Base-by-base conservation (phyloP, 2,888 invertebrate species). In the Abrostola tripartita region DNA sequence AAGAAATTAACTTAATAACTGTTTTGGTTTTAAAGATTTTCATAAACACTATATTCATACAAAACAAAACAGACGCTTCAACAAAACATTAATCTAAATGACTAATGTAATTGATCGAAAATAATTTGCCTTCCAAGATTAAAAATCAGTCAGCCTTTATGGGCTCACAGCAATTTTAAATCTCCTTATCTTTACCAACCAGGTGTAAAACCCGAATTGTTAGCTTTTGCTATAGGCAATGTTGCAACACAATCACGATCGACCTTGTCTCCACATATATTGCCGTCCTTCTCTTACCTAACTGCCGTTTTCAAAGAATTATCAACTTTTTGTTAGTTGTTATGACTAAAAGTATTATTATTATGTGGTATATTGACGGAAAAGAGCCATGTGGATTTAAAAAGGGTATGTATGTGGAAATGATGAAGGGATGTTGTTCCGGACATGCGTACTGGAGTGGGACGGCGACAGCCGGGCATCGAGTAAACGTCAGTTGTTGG, bases 401-500 rank as follows among this genome's bases (percentile, higher is more conserved):
- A 83, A 85, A 84, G 82, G 78, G 81, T 81, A 82, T 86, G 78
- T 82, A 81, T 82, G 81, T 84, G 82, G 82, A 86, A 86, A 86
- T 85, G 81, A 85, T 85, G 83, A 88, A 90, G 90, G 90, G 88
- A 91, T 90, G 85, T 82, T 76, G 88, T 86, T 89, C 87, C 90
- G 93, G 90, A 90, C 94, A 94, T 93, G 94, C 94, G 94, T 93
- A 92, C 85, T 90, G 86, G 88, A 90, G 91, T 83, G 90, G 84
- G 92, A 92, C 86, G 82, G 89, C 85, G 90, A 88, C 88, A 87
- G 87, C 84, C 81, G 79, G 83, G 83, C 76, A 79, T 80, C 68
- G 84, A 82, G 82, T 77, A 78, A 81, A 85, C 90, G 91, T 86
- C 92, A 94, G 94, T 94, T 84, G 90, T 82, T 80, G 86, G 85